These are phyloP conservation scores for Pomatorhinus ruficollis DNA, from an alignment of 2,113 vertebrate genomes.

Conservation along the genomic window DNA sequence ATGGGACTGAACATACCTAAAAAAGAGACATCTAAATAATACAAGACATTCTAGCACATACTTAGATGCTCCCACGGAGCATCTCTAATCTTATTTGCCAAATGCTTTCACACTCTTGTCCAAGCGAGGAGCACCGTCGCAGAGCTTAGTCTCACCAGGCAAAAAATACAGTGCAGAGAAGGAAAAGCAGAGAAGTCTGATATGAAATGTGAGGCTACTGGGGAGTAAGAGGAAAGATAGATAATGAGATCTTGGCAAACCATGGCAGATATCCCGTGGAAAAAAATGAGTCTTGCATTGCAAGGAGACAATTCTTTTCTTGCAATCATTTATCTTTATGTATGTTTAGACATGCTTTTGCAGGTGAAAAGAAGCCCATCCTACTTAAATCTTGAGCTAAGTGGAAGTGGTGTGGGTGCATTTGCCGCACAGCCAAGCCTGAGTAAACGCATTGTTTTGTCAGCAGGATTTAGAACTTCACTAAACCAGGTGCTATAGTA, in stretches of 20 bases:
- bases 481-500: background rate
- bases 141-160: background rate
- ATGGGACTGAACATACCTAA: background rate
- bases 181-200: background rate
- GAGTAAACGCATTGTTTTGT: background rate
- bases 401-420: background rate
- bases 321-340: background rate
- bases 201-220: background rate
- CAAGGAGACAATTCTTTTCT: background rate
- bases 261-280: background rate
- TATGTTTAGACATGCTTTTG: background rate
- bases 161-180: background rate
- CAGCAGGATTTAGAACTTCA: background rate
- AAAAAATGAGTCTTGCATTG: background rate
- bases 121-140: background rate
- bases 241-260: background rate
- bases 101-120: background rate
- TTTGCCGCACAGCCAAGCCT: accelerated
- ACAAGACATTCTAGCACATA: background rate
- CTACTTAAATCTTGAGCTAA: background rate
- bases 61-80: background rate
- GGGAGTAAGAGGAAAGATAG: background rate
- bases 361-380: background rate
- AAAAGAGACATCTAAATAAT: background rate
- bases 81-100: background rate